These are phyloP conservation scores for Phalacrocorax carbo DNA, from an alignment of 2,113 vertebrate genomes.

Conservation along the genomic window DNA sequence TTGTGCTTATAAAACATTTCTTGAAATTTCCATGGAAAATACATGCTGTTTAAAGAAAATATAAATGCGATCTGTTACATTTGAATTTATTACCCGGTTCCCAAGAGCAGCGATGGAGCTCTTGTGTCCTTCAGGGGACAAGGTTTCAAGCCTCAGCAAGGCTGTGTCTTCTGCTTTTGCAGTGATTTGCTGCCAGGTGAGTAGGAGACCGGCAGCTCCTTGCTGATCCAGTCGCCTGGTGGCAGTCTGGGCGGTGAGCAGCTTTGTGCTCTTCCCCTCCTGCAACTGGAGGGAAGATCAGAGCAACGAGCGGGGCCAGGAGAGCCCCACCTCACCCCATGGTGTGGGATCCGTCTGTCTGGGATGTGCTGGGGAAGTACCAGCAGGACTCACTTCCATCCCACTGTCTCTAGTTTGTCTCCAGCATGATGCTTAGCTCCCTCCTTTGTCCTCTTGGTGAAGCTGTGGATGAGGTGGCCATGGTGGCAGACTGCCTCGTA, in stretches of 20 bases:
- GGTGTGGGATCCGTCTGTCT: not conserved
- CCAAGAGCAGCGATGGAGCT: not conserved
- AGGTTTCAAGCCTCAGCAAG: not conserved
- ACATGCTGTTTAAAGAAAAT: not conserved
- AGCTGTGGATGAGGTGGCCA: not conserved
- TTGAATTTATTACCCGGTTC: not conserved
- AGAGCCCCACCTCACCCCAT: accelerated
- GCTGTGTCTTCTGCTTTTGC: not conserved
- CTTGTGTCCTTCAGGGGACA: not conserved
- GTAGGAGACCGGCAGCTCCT: not conserved
- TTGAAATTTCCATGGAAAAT: not conserved
- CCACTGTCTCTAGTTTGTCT: not conserved
- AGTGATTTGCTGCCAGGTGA: not conserved
- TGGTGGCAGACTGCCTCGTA: not conserved
- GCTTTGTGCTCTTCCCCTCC: not conserved
- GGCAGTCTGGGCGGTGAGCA: not conserved
- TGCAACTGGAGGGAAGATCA: not conserved
- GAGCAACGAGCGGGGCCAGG: not conserved
- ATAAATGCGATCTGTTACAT: not conserved
- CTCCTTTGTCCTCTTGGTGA: not conserved
- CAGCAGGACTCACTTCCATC: not conserved
- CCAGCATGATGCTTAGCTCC: not conserved
- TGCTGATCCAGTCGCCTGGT: not conserved
- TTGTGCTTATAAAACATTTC: not conserved
- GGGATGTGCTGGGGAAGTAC: not conserved